Conservation (phyloP, 2,797 vertebrate species). For the Tiaroga cobitis region DNA sequence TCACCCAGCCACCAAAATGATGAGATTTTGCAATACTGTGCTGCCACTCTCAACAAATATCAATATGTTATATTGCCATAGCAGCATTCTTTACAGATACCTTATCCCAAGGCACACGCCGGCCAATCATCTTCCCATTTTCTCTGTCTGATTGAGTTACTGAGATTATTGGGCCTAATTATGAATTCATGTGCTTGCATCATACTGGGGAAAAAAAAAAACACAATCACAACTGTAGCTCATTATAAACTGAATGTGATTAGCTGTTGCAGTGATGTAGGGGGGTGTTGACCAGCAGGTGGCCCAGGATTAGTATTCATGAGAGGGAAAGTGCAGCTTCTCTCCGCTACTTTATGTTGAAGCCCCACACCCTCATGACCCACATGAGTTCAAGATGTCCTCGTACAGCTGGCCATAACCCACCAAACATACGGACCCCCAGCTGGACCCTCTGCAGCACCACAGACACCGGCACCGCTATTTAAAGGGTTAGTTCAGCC, state of each 20-base stretch:
- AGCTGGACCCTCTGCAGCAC: constrained; percentile 42
- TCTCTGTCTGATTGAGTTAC: neutral
- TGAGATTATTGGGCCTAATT: constrained; percentile 20
- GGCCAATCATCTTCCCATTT: constrained; percentile 9
- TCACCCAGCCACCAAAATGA: constrained; percentile 34
- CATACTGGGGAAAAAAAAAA: neutral
- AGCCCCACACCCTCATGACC: constrained; percentile 50
- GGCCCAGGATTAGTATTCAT: constrained; percentile 54
- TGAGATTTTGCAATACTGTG: constrained; percentile 41
- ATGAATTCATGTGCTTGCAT: constrained; percentile 29
- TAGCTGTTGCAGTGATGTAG: neutral
- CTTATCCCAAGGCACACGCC: neutral
- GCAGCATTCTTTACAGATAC: constrained; percentile 13
- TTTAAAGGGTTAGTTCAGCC: neutral
- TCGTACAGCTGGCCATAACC: constrained; percentile 64
- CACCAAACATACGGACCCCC: constrained; percentile 50
- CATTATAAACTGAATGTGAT: constrained; percentile 14
- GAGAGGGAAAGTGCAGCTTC: constrained; percentile 42
- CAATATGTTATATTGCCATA: constrained; percentile 38
- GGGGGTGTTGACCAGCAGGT: constrained; percentile 42
- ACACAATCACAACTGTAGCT: neutral
- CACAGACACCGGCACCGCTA: neutral
- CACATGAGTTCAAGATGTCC: constrained; percentile 60
- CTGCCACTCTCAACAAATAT: constrained; percentile 38
- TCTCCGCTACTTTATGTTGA: constrained; percentile 45